Conservation (phyloP, 2,113 vertebrate genomes). For the Camelus bactrianus region DNA sequence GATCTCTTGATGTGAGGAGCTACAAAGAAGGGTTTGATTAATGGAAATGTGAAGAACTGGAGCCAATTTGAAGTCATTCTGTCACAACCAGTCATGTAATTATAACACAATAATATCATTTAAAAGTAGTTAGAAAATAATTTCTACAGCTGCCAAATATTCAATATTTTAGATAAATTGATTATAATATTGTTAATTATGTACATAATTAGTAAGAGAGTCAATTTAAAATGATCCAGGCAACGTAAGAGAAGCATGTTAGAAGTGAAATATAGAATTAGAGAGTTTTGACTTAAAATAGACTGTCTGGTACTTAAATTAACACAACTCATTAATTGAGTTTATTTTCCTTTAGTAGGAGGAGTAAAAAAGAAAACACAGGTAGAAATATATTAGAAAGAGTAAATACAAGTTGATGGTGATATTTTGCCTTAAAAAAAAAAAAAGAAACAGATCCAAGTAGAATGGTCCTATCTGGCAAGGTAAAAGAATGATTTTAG, state of each 20-base stretch:
- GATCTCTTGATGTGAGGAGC: not conserved
- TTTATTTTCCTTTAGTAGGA: not conserved
- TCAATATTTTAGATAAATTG: not conserved
- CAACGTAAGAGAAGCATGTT: not conserved
- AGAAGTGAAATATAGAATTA: not conserved
- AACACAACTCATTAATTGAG: not conserved
- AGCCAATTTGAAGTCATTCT: not conserved
- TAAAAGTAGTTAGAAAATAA: conserved; percentile 14
- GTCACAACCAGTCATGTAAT: not conserved
- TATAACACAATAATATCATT: not conserved
- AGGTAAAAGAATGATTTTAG: conserved; percentile 16
- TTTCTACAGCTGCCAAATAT: not conserved
- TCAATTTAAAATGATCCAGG: not conserved
- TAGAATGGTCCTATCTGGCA: not conserved
- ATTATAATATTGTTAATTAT: not conserved
- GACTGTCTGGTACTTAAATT: not conserved
- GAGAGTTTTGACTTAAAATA: not conserved
- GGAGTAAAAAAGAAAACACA: not conserved
- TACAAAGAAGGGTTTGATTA: not conserved
- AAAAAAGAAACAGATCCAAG: not conserved
- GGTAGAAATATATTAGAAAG: not conserved
- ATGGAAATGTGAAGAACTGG: not conserved
- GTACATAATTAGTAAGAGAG: not conserved
- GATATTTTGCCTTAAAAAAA: not conserved
- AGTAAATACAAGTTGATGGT: not conserved